A percentile compares a stretch with the other conserved stretches of the same genome.
Conservation (phyloP, 2,888 invertebrate species). For the Pardosa pseudoannulata region DNA sequence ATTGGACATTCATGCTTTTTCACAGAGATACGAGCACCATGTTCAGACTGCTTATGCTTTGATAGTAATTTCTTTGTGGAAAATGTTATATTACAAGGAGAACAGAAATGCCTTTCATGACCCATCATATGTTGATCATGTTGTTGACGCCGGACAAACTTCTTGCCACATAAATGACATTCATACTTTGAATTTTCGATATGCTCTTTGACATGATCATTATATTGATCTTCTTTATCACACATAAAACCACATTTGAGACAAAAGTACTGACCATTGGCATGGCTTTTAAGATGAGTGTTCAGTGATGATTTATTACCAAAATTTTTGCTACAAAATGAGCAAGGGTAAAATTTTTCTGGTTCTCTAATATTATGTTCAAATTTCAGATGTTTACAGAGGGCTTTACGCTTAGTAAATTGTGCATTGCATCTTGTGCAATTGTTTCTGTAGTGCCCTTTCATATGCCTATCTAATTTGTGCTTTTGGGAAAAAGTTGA, state of each 20-base stretch:
- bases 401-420: slow-evolving; percentile 75
- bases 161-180: slow-evolving; percentile 75
- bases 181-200: slow-evolving; percentile 74
- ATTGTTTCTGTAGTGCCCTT: slow-evolving; percentile 75
- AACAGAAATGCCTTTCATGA: slow-evolving; percentile 75
- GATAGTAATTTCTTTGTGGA: slow-evolving; percentile 75
- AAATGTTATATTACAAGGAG: slow-evolving; percentile 75
- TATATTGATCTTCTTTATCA: slow-evolving; percentile 73
- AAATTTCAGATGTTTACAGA: slow-evolving; percentile 75
- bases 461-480: slow-evolving; percentile 74
- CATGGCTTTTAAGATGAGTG: slow-evolving; percentile 75
- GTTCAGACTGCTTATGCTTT: slow-evolving; percentile 74
- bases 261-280: slow-evolving; percentile 75
- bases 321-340: slow-evolving; percentile 75
- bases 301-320: slow-evolving; percentile 75
- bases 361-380: slow-evolving; percentile 74
- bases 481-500: slow-evolving; percentile 55
- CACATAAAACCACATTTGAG: slow-evolving; percentile 76
- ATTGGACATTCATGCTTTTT: slow-evolving; percentile 75
- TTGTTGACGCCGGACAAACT: slow-evolving; percentile 76
- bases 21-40: slow-evolving; percentile 73
- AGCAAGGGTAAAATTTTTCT: slow-evolving; percentile 75
- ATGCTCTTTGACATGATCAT: slow-evolving; percentile 75
- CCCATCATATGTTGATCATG: slow-evolving; percentile 76
- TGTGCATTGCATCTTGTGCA: slow-evolving; percentile 75